Evolutionary conservation across 2,113 vertebrate genomes (phyloP).

Genomic region (Dermatemys mawii): DNA sequence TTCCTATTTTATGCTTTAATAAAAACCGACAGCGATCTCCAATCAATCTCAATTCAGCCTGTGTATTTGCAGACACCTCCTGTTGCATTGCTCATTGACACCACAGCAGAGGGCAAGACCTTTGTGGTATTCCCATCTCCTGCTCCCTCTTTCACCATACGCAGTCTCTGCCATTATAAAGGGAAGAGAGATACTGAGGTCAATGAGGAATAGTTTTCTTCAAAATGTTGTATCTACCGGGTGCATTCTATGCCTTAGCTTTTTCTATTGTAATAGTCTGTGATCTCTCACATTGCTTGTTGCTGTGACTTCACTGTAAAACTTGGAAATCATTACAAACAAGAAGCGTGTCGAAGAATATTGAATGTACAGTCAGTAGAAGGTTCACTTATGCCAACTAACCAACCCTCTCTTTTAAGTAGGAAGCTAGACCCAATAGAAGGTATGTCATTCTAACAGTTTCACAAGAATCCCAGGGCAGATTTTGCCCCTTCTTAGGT

Average conservation of each 20-base stretch:
- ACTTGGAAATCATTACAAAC: background rate
- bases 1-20: background rate
- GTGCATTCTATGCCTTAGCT: background rate
- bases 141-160: background rate
- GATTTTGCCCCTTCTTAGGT: background rate
- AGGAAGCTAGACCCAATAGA: slow-evolving; percentile 11
- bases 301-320: slow-evolving; percentile 1
- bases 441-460: background rate
- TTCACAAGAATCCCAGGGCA: background rate
- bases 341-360: background rate
- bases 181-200: background rate
- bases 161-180: background rate
- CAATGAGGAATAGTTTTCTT: slow-evolving; percentile 10
- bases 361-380: background rate
- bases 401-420: slow-evolving; percentile 15
- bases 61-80: background rate
- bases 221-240: background rate
- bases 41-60: background rate
- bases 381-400: background rate
- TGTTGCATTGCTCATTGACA: background rate
- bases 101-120: background rate
- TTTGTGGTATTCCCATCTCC: background rate
- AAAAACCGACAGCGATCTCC: background rate
- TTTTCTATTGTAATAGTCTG: background rate
- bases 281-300: slow-evolving; percentile 2